phyloP scores from a whole-genome alignment of 2,113 vertebrate species.

The Empidonax alnorum region DNA sequence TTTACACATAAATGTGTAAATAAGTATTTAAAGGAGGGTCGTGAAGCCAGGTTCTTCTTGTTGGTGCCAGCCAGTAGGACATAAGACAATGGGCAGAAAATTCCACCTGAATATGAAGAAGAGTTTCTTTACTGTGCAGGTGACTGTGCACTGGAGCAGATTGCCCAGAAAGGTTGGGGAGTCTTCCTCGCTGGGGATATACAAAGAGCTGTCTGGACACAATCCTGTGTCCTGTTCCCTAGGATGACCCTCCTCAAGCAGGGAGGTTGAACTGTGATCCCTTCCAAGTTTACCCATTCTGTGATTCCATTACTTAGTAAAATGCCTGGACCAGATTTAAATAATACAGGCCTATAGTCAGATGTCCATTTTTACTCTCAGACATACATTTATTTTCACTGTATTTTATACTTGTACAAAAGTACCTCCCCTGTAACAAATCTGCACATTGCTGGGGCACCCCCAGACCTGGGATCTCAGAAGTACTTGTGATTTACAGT shows the following conservation, averaged over 20 bases:
- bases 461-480: background rate
- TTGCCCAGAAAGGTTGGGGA: background rate
- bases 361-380: background rate
- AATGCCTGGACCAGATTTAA: background rate
- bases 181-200: background rate
- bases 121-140: background rate
- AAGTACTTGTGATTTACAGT: background rate
- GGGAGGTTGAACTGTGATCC: background rate
- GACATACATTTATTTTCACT: background rate
- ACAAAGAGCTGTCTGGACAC: background rate
- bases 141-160: background rate
- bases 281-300: background rate
- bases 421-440: background rate
- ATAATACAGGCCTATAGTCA: background rate
- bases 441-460: fast-evolving
- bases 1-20: background rate
- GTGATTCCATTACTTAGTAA: background rate
- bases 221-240: background rate
- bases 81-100: background rate
- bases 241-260: background rate
- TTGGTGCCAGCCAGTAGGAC: background rate
- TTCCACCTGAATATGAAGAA: background rate
- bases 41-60: background rate
- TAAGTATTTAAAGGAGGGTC: background rate
- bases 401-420: background rate